Evolutionary conservation across 2,113 vertebrate species (phyloP).

Genomic region (Serilophus lunatus): DNA sequence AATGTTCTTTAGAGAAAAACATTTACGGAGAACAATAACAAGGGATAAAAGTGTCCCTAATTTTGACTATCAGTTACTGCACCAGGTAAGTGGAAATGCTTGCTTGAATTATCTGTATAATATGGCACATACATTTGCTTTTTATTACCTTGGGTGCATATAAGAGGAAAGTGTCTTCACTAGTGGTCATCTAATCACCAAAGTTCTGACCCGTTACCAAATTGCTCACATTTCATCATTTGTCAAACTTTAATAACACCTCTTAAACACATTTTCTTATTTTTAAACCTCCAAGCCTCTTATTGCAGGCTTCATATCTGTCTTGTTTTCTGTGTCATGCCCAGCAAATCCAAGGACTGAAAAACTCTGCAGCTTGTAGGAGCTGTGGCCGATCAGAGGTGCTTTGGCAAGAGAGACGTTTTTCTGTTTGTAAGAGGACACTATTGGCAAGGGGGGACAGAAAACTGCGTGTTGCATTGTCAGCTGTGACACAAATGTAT

Average conservation of each 20-base stretch:
- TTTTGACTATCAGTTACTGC: conserved; percentile 69
- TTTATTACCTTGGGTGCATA: neutral
- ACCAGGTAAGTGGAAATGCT: conserved; percentile 73
- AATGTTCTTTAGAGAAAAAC: conserved; percentile 63
- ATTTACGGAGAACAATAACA: conserved; percentile 75
- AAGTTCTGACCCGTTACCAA: neutral
- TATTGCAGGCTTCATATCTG: neutral
- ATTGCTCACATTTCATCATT: neutral
- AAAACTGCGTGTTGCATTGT: neutral
- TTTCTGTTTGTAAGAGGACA: neutral
- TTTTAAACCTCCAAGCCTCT: neutral
- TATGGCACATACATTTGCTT: neutral
- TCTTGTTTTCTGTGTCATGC: neutral
- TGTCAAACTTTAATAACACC: neutral
- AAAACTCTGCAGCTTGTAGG: neutral
- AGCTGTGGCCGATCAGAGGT: neutral
- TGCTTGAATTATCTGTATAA: neutral
- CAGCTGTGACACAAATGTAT: neutral
- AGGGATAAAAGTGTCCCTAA: conserved; percentile 78
- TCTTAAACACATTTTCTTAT: neutral
- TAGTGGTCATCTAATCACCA: rapidly evolving
- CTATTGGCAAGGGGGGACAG: neutral
- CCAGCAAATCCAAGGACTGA: neutral
- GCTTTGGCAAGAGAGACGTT: neutral
- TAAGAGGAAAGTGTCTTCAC: neutral